phyloP scores from a whole-genome alignment of 2,888 invertebrate species.

The Torymus auratus region DNA sequence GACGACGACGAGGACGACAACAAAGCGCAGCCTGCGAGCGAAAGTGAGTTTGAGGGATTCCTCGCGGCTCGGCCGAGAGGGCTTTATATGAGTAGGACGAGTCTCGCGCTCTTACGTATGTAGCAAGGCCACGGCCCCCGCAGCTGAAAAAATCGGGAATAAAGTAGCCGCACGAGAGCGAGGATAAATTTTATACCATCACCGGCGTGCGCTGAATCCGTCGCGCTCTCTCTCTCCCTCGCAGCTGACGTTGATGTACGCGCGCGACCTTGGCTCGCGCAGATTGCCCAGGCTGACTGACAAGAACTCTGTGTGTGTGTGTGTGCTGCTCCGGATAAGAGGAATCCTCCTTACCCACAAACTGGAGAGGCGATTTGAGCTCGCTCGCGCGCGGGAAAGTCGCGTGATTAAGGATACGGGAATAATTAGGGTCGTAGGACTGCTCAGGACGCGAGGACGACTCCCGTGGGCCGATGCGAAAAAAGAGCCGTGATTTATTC shows the following conservation, averaged over 20 bases:
- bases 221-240: constrained; percentile 11
- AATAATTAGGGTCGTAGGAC: constrained; percentile 42
- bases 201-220: constrained; percentile 22
- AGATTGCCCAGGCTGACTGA: constrained; percentile 42
- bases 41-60: constrained; percentile 50
- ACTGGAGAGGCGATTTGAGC: constrained; percentile 32
- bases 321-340: constrained; percentile 32
- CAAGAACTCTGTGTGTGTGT: constrained; percentile 1
- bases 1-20: neutral
- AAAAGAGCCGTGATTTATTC: constrained; percentile 38
- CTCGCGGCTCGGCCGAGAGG: constrained; percentile 7
- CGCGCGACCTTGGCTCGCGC: constrained; percentile 38
- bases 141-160: constrained; percentile 33
- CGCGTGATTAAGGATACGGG: constrained; percentile 50
- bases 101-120: neutral
- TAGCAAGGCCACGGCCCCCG: constrained; percentile 20
- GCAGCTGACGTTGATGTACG: constrained; percentile 52
- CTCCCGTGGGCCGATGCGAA: neutral
- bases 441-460: neutral
- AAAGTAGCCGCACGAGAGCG: constrained; percentile 41
- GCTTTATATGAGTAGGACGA: constrained; percentile 19
- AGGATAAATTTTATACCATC: constrained; percentile 47
- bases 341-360: constrained; percentile 47
- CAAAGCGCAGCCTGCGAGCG: constrained; percentile 9
- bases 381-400: constrained; percentile 19